Base-by-base conservation (phyloP, 2,113 vertebrate genomes). In the Myiopsitta monachus region DNA sequence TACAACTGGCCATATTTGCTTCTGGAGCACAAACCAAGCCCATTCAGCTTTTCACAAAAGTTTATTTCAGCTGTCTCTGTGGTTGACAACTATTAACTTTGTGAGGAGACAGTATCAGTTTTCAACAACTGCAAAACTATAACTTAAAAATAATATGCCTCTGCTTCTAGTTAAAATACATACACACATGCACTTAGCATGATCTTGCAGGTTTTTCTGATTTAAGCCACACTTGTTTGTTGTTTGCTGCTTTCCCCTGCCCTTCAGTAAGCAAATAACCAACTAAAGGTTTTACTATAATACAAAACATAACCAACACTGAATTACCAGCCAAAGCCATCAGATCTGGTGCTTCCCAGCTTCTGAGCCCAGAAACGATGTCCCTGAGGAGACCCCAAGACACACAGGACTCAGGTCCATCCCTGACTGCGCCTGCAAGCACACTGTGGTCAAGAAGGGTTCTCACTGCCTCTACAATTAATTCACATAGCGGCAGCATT, bases 151-250 rank as follows among this genome's bases (percentile, higher is more conserved):
- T 26, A 7, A n/a, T 70, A 68, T 27, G 52, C 62, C 64, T 88
- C 91, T 91, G 74, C 73, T 78, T 64, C 87, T 89, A 95, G 94
- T 95, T 95, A 88, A 94, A 96, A 91, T 79, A 49, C 62, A 68
- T 14, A 86, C 91, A 94, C 69, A n/a, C 64, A 92, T 72, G 91
- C 91, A 88, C 85, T 90, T 81, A 63, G 77, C 72, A 14, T 47
- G 64, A 87, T 93, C 95, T 81, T 36, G 18, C 94, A 94, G 96
- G 96, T 97, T 97, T 94, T 97, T 95, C 93, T 97, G 93, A 97
- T 97, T 96, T 96, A 88, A 97, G 90, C 87, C 75, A 95, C 90
- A 80, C 36, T 97, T 97, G 74, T 94, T 96, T 97, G 94, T 90
- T 97, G 68, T 73, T 96, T 96, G 86, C 94, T 96, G 93, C 94